phyloP scores from a whole-genome alignment of 2,888 invertebrate genomes.

The Keiferia lycopersicella region DNA sequence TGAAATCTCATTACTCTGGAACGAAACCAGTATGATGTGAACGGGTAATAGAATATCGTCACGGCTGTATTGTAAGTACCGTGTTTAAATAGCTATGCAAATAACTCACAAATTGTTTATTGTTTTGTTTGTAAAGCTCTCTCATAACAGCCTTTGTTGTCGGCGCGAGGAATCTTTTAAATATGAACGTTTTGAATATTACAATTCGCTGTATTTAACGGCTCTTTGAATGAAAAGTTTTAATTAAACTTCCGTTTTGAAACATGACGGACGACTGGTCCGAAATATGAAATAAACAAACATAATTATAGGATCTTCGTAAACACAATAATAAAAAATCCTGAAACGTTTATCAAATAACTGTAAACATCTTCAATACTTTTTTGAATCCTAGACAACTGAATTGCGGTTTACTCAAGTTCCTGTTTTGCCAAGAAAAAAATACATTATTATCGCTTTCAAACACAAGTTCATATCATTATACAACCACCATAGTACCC shows the following conservation, averaged over 20 bases:
- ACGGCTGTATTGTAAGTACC: constrained; percentile 39
- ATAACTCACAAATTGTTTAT: constrained; percentile 34
- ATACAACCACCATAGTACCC: not conserved
- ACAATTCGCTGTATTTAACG: not conserved
- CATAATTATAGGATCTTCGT: not conserved
- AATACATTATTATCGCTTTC: too few species aligned
- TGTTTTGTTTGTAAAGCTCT: constrained; percentile 20
- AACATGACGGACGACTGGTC: not conserved
- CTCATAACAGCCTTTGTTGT: constrained; percentile 19
- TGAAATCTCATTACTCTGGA: constrained; percentile 62
- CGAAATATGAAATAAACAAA: not conserved
- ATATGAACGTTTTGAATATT: not conserved
- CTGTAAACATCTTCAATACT: too few species aligned
- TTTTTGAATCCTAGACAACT: too few species aligned
- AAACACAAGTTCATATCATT: not conserved
- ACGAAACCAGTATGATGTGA: constrained; percentile 61
- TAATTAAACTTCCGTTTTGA: not conserved
- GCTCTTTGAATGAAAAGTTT: constrained; percentile 4
- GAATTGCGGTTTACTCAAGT: too few species aligned
- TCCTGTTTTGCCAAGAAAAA: not conserved
- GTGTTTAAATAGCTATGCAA: constrained; percentile 43
- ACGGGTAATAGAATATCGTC: constrained; percentile 57
- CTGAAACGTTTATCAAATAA: too few species aligned
- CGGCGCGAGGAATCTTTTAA: not conserved
- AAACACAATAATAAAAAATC: too few species aligned